Evolutionary conservation across 1,140 invertebrate genomes (phyloP), one percentile per base, ranked within the genome.

Genomic region (Melipona quadrifasciata): DNA sequence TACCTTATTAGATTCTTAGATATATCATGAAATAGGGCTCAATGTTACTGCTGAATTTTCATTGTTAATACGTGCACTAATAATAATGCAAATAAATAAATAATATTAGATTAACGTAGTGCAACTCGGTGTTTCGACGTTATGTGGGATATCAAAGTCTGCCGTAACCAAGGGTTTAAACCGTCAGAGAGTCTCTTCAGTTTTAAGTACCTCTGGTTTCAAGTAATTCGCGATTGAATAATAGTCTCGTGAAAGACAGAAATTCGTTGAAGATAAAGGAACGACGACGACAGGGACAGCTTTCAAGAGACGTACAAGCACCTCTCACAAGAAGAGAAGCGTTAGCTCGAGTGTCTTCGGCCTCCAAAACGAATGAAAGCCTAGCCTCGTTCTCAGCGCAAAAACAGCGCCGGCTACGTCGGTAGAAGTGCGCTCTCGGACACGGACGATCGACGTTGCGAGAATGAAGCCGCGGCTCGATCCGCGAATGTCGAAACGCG

Each of bases 401-500:
- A n/a, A 47, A 24, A 39, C 31, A 24, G 39, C 31, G 8, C 64
- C 76, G 53, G 34, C 31, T 24, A 14, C 4, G 10, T 61, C n/a
- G 65, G 17, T 10, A 10, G 0, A 19, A 47, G 73, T 8, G 17
- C 31, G 0, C 21, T 14, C 24, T 8, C 10, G 1, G 51, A 57
- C 55, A 24, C 11, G 34, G 1, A 21, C 39, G 6, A 19, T 27
- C 16, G 53, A 68, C 16, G 53, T 76, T 77, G 64, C 72, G 64
- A 68, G 31, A 58, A 82, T 51, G 64, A 65, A 74, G n/a, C 24
- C 14, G 19, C 6, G 78, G n/a, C 51, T 27, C 39, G 76, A 39
- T 39, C 14, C 65, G 27, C n/a, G 21, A 34, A 55, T 83, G 65
- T 61, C 65, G 81, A 70, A 70, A 61, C 82, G 67, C 67, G 76